Evolutionary conservation across 2,113 vertebrate genomes (phyloP).

Genomic region (Empidonax traillii): DNA sequence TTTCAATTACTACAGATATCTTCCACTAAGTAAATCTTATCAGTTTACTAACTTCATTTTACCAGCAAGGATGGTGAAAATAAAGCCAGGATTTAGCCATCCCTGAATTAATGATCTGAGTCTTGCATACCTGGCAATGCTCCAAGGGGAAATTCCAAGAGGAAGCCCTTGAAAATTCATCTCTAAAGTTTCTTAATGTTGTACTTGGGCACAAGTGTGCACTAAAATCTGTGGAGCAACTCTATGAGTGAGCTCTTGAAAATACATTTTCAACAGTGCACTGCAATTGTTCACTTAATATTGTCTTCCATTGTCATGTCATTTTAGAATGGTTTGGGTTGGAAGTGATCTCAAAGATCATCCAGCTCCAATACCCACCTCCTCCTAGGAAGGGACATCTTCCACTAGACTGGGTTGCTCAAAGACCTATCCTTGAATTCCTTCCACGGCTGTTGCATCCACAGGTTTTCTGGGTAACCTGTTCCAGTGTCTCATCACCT

Average conservation of each 20-base stretch:
- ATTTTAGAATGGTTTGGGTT: neutral
- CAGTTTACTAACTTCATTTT: neutral
- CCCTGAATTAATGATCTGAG: neutral
- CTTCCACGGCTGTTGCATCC: neutral
- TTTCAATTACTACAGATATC: neutral
- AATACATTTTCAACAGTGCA: neutral
- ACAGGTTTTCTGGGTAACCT: neutral
- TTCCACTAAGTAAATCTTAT: neutral
- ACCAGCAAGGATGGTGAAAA: neutral
- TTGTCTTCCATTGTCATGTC: neutral
- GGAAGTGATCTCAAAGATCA: neutral
- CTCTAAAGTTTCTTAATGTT: neutral
- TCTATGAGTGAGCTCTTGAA: neutral
- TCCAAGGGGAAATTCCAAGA: neutral
- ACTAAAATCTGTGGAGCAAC: neutral
- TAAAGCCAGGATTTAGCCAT: neutral
- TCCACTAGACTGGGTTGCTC: neutral
- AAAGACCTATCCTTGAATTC: neutral
- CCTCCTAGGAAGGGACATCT: neutral
- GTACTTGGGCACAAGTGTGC: neutral
- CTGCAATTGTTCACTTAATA: neutral
- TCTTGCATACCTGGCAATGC: neutral
- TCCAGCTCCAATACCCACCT: neutral
- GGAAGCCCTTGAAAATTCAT: neutral
- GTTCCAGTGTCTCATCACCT: neutral